Percentiles rank a stretch among this genome's conserved stretches.
Evolutionary conservation across 1,140 invertebrate species (phyloP).

Genomic region (Globodera ellingtonae): DNA sequence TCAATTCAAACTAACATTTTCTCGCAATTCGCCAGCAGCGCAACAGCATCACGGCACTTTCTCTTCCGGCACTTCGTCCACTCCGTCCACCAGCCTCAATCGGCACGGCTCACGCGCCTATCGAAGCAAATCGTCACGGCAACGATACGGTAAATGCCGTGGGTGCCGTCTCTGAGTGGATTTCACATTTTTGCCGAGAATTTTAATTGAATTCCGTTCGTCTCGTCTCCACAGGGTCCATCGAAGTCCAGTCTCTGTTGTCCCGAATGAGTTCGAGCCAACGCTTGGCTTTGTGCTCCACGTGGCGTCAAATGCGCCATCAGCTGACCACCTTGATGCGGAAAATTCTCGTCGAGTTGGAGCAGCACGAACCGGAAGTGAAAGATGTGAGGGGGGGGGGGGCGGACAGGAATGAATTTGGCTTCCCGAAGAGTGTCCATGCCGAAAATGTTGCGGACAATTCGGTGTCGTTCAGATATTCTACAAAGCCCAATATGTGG

Average conservation of each 20-base stretch:
- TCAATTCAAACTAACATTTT: too few species aligned
- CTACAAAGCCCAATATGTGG: slow-evolving; percentile 63
- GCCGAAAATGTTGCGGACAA: slow-evolving; percentile 5
- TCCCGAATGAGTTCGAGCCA: slow-evolving; percentile 45
- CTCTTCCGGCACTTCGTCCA: background rate
- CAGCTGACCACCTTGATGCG: slow-evolving; percentile 46
- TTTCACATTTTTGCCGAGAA: background rate
- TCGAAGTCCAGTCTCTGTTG: slow-evolving; percentile 33
- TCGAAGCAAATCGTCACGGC: slow-evolving; percentile 31
- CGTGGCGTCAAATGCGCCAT: slow-evolving; percentile 50
- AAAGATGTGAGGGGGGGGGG: slow-evolving; percentile 54
- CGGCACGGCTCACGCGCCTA: slow-evolving; percentile 22
- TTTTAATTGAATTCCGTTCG: background rate
- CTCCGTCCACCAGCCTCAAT: background rate
- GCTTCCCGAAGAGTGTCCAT: too few species aligned
- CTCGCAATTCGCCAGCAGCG: background rate
- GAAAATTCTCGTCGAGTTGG: slow-evolving; percentile 61
- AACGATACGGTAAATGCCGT: slow-evolving; percentile 19
- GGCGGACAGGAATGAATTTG: too few species aligned
- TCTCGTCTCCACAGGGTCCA: slow-evolving; percentile 20
- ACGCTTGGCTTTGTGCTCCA: slow-evolving; percentile 29
- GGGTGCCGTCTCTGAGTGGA: background rate
- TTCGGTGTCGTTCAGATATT: slow-evolving; percentile 56
- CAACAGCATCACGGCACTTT: background rate
- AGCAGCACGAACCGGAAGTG: slow-evolving; percentile 61